Conservation (phyloP, 2,113 vertebrate species). For the Pseudolaguvia tuberculata region DNA sequence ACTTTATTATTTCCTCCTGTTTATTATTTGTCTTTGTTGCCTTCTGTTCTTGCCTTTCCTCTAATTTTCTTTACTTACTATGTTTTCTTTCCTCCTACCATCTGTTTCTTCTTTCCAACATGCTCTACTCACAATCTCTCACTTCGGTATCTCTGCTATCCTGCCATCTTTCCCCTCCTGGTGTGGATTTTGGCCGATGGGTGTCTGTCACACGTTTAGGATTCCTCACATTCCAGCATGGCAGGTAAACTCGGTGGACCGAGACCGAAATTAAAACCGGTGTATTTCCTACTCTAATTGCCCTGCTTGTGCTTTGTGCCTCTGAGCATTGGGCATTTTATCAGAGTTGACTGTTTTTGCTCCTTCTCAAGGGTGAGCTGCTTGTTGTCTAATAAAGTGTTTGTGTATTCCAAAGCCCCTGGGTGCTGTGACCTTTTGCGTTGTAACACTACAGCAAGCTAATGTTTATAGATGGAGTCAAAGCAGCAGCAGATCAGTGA, state of each 20-base stretch:
- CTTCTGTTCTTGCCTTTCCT: neutral
- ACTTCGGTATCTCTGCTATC: neutral
- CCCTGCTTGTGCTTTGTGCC: neutral
- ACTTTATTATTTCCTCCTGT: neutral
- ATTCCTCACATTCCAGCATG: conserved; percentile 53
- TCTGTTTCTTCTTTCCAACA: neutral
- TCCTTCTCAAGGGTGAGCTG: neutral
- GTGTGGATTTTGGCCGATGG: conserved; percentile 36
- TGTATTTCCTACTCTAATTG: conserved; percentile 27
- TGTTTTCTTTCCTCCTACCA: neutral
- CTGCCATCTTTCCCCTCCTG: neutral
- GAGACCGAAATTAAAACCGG: conserved; percentile 15
- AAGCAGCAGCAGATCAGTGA: neutral
- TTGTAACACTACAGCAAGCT: conserved; percentile 20
- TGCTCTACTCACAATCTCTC: neutral
- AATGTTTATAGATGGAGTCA: conserved; percentile 31
- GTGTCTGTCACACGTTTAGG: conserved; percentile 29
- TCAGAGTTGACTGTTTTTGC: neutral
- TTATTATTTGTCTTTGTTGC: neutral
- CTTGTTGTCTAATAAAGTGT: neutral
- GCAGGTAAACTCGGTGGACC: neutral
- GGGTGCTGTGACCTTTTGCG: conserved; percentile 32
- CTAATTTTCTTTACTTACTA: neutral
- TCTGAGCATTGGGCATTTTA: neutral
- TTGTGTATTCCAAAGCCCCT: conserved; percentile 3